Evolutionary conservation across 2,113 vertebrate genomes (phyloP).

Genomic region (Vulpes lagopus): DNA sequence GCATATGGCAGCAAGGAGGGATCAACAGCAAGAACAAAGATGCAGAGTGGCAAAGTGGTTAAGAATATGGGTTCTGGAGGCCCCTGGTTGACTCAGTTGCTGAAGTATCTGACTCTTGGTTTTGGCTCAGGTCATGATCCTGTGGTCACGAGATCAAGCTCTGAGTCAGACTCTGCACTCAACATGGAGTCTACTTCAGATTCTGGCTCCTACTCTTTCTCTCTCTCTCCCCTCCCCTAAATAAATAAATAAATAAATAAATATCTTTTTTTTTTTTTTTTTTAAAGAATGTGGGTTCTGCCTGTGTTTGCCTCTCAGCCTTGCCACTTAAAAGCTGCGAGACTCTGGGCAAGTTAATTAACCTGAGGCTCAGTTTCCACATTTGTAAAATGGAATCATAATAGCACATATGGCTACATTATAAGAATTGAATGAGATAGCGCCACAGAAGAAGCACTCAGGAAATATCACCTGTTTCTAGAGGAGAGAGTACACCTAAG

Average conservation of each 20-base stretch:
- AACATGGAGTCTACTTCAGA: background rate
- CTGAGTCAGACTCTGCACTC: background rate
- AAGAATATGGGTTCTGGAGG: background rate
- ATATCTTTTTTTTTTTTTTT: too few relatives aligned
- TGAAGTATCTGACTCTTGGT: background rate
- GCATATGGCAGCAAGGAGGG: background rate
- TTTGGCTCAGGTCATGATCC: background rate
- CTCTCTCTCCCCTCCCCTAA: background rate
- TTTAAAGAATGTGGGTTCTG: background rate
- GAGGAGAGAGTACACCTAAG: background rate
- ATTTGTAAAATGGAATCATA: conserved; percentile 19
- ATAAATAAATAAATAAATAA: too few relatives aligned
- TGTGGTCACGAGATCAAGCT: accelerated
- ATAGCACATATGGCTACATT: background rate
- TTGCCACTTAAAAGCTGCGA: background rate
- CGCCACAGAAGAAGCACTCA: background rate
- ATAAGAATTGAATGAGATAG: background rate
- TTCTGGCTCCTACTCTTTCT: background rate
- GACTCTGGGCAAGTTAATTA: background rate
- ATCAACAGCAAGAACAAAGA: background rate
- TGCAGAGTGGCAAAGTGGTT: background rate
- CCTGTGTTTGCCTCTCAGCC: background rate
- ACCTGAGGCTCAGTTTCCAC: background rate
- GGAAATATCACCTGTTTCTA: background rate
- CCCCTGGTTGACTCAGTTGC: background rate